Conservation (phyloP, 1,140 invertebrate species). For the Lycorma delicatula region DNA sequence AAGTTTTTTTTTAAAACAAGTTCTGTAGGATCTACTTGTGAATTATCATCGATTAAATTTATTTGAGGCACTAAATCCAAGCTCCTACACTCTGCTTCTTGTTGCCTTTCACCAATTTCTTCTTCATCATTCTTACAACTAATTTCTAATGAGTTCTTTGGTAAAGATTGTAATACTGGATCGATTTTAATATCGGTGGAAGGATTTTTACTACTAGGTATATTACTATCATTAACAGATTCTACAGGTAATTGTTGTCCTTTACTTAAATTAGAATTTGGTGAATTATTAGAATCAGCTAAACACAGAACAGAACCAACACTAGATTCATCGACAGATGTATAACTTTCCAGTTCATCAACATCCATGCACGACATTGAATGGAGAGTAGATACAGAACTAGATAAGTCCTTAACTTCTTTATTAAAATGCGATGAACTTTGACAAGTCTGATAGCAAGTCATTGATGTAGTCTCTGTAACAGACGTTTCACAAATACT, state of each 20-base stretch:
- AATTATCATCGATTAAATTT: neutral
- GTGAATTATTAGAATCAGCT: neutral
- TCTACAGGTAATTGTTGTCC: neutral
- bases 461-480: neutral
- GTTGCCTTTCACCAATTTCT: neutral
- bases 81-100: neutral
- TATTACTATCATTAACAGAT: neutral
- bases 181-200: no score
- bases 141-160: no score
- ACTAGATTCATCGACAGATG: neutral
- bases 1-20: no score
- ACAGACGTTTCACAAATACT: neutral
- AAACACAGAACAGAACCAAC: neutral
- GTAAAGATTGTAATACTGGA: no score
- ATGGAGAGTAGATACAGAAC: neutral
- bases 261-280: neutral
- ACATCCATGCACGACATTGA: neutral
- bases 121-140: no score
- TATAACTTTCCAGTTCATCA: no score
- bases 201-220: no score
- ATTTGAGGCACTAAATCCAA: neutral
- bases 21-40: neutral
- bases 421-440: neutral
- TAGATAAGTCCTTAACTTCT: neutral
- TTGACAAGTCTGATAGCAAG: neutral